These are phyloP conservation scores for Deilephila elpenor DNA, from an alignment of 2,888 invertebrate genomes.

Conservation along the genomic window DNA sequence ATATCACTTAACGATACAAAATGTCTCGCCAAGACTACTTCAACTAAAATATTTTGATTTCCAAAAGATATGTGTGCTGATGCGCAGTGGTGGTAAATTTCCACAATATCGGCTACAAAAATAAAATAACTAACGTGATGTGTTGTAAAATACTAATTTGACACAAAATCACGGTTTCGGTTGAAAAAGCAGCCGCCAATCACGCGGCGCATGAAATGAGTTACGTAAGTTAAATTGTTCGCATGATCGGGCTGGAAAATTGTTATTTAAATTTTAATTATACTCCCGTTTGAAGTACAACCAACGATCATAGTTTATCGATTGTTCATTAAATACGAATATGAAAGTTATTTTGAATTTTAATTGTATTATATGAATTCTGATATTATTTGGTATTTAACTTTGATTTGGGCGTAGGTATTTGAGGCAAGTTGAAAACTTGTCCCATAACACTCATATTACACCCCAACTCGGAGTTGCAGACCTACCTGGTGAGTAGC, in stretches of 20 bases:
- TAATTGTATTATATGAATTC: constrained; percentile 4
- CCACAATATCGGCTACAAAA: too few relatives aligned
- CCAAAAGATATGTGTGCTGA: too few relatives aligned
- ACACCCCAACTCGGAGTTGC: too few relatives aligned
- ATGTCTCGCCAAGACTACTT: too few relatives aligned
- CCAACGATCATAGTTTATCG: constrained; percentile 21
- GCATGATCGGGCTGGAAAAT: background rate
- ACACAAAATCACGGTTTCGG: background rate
- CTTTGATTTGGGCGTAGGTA: background rate
- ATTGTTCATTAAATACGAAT: background rate
- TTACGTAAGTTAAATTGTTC: constrained; percentile 20
- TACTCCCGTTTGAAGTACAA: constrained; percentile 21
- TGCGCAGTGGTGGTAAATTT: too few relatives aligned
- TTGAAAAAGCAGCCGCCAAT: background rate
- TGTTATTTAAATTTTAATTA: constrained; percentile 25
- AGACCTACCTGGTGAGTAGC: too few relatives aligned
- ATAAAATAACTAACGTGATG: background rate
- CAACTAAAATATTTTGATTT: too few relatives aligned
- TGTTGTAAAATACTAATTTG: background rate
- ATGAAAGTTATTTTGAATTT: constrained; percentile 13
- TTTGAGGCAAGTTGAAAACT: too few relatives aligned
- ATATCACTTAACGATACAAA: too few relatives aligned
- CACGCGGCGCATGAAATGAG: background rate
- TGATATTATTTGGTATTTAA: background rate
- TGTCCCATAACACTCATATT: too few relatives aligned